Evolutionary conservation across 2,797 vertebrate genomes (phyloP), one percentile per base, ranked within the genome.

Genomic region (Parauchenoglanis ngamensis): DNA sequence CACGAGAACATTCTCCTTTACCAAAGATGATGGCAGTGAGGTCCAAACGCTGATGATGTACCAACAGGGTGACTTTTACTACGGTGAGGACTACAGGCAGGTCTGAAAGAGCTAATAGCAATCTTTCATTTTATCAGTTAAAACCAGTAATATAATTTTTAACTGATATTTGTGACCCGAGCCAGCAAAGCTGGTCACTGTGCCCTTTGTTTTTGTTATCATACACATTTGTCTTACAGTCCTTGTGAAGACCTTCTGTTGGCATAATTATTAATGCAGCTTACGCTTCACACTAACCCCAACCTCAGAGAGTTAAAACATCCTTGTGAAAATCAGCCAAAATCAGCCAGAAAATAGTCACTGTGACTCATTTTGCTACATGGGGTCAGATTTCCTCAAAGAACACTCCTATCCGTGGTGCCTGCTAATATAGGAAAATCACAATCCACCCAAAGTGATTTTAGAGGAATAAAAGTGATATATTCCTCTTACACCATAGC

Each of bases 41-140:
- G 97, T 99, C 63, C 98, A 99, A 93, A 98, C 98, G 65, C 97
- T 97, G 65, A 99, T 99, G 98, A 99, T 99, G 98, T 99, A 99
- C 94, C 98, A 99, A 85, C 98, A 98, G 93, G 98, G 98, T 92
- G 98, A 99, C 91, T 99, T 99, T 95, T 98, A 97, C 94, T 99
- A 99, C 0, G 98, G 98, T 99, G 90, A 89, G 95, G 13, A 73
- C 19, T 25, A 44, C 6, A 59, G 8, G 19, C 72, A 61, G 35
- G 19, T 80, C 21, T 12, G 56, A 57, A 61, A 44, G 11, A 17
- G 35, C 2, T 21, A 40, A 59, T 2, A 13, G 35, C 13, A 25
- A 56, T 31, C 31, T 54, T 3, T 57, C 3, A 19, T 85, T 54
- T 25, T 46, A 17, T 49, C 40, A 28, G 15, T 82, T 80, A 25